Base-by-base conservation (phyloP, 2,888 invertebrate genomes). In the Therioaphis trifolii region DNA sequence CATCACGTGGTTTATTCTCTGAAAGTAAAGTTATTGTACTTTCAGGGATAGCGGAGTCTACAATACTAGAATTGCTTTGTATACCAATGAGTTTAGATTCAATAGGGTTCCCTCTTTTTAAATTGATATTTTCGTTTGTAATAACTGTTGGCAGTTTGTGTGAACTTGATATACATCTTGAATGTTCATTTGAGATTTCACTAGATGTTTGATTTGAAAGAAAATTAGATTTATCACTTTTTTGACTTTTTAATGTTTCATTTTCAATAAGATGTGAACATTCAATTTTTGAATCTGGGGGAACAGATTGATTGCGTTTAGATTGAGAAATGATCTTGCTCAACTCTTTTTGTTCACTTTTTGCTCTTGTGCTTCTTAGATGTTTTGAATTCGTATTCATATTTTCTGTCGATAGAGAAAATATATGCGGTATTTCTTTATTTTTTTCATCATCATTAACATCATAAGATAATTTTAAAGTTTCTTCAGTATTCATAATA, bases 221-320 rank as follows among this genome's bases (percentile, higher is more conserved):
- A 29, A 7, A 14, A 27, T 61, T 4, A 14, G n/a, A n/a, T 9
- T 35, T n/a, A 24, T 66, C 35, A 66, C n/a, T n/a, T n/a, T n/a
- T 35, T 35, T 2, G n/a, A 4, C 4, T n/a, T 4, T 66, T 55
- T 74, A 72, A 29, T 21, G 35, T n/a, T 61, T 75, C 11, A 61
- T 61, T n/a, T 0, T 27, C 18, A 75, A 24, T 14, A 35, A 14
- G 12, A 55, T 55, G 18, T 15, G 29, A 5, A 35, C 29, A 15
- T 7, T 52, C 63, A 35, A 21, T 66, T 2, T 15, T 5, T 55
- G 78, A 68, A 35, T n/a, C 15, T 35, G 15, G 5, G 15, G 14
- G 18, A 40, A 79, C n/a, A 27, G 69, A 58, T 69, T 69, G 55
- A 24, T 40, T 7, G n/a, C 58, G 27, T 43, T 24, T 69, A 12